Evolutionary conservation across 2,888 invertebrate species (phyloP).

Genomic region (Chaitophorus viminalis): DNA sequence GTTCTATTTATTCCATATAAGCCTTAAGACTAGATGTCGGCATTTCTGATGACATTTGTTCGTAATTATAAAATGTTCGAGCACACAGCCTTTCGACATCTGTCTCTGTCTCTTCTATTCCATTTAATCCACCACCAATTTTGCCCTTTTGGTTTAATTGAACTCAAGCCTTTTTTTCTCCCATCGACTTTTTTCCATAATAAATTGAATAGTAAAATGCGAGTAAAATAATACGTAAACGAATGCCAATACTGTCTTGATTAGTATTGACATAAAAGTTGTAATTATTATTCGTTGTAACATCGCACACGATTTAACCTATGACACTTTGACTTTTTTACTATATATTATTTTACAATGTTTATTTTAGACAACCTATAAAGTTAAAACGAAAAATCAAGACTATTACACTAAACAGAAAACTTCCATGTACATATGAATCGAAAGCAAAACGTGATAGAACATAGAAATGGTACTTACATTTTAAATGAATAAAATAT

Average conservation of each 20-base stretch:
- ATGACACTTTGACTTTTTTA: no score
- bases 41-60: constrained; percentile 1
- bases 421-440: no score
- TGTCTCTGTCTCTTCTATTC: background rate
- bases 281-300: background rate
- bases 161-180: background rate
- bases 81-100: background rate
- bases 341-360: no score
- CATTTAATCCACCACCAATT: background rate
- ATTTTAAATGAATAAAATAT: background rate
- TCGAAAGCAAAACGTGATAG: background rate
- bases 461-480: background rate
- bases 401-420: no score
- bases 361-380: no score
- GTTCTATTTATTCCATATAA: constrained; percentile 3
- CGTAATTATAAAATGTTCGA: constrained; percentile 35
- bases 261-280: background rate
- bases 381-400: no score
- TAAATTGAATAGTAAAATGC: background rate
- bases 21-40: background rate
- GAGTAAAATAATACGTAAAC: background rate
- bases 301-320: no score
- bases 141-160: background rate
- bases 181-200: background rate
- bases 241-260: background rate